These are phyloP conservation scores for Polyommatus icarus DNA, from an alignment of 2,888 invertebrate genomes.

Conservation along the genomic window DNA sequence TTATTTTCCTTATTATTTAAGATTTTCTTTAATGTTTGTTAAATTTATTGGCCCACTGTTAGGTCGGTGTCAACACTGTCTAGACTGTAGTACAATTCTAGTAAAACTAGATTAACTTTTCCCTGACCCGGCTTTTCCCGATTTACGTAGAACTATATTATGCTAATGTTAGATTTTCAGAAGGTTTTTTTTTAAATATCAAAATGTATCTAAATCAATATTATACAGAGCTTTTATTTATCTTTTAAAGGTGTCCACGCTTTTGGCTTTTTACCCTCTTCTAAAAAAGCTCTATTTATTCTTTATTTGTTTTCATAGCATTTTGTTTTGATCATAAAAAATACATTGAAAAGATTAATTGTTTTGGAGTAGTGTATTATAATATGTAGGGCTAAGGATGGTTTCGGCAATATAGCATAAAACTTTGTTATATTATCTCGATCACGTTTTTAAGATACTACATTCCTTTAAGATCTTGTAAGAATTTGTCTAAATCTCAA, in stretches of 20 bases:
- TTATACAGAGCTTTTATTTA: too few relatives aligned
- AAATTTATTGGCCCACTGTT: neutral
- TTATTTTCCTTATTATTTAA: constrained; percentile 1
- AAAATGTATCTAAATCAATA: too few relatives aligned
- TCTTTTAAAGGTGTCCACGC: neutral
- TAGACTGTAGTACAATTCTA: neutral
- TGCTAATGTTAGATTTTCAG: neutral
- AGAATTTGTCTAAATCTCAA: too few relatives aligned
- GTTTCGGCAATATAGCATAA: neutral
- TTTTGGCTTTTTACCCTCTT: neutral
- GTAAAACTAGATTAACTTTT: neutral
- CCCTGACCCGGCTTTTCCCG: neutral
- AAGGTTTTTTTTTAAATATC: neutral
- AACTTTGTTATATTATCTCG: neutral
- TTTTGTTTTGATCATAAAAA: too few relatives aligned
- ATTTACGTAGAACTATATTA: neutral
- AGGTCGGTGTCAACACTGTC: too few relatives aligned
- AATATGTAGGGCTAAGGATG: neutral
- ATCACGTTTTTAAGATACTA: neutral
- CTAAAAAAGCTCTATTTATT: neutral
- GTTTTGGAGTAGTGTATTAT: too few relatives aligned
- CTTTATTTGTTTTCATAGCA: too few relatives aligned
- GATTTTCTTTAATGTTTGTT: neutral
- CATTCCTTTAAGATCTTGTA: neutral
- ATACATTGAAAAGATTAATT: too few relatives aligned